phyloP scores from a whole-genome alignment of 1,140 invertebrate species.

The Lamellibrachia luymesi region DNA sequence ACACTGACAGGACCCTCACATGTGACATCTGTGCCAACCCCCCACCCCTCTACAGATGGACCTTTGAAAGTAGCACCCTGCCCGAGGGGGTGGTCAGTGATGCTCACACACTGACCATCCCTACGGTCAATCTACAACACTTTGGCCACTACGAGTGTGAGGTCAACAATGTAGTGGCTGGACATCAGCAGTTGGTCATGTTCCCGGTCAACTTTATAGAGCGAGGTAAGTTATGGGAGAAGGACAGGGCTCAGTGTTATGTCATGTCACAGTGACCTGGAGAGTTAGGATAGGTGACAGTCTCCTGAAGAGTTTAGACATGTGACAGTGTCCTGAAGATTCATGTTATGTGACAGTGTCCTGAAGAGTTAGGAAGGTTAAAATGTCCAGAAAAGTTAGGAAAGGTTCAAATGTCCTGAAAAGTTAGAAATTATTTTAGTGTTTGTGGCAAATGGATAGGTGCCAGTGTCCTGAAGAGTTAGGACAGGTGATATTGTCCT shows the following conservation, averaged over 20 bases:
- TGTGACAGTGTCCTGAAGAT: too few species aligned
- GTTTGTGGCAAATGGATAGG: too few species aligned
- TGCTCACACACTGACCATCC: background rate
- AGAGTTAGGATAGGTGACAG: too few species aligned
- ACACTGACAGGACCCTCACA: background rate
- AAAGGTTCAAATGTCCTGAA: too few species aligned
- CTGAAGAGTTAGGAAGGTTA: too few species aligned
- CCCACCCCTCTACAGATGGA: background rate
- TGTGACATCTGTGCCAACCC: constrained; percentile 3
- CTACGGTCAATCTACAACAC: background rate
- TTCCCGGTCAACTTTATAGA: background rate
- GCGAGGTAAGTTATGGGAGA: background rate
- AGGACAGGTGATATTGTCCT: too few species aligned
- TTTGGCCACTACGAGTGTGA: background rate
- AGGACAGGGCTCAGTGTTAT: background rate
- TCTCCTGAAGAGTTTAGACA: too few species aligned
- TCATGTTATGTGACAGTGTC: too few species aligned
- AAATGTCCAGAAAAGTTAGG: too few species aligned
- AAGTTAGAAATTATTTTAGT: too few species aligned
- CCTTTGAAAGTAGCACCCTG: background rate
- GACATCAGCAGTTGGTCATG: background rate
- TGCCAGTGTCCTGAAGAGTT: too few species aligned
- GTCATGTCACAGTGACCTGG: background rate
- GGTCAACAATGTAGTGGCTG: background rate
- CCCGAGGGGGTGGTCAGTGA: background rate